These are phyloP conservation scores for Salvelinus namaycush DNA, from an alignment of 2,113 vertebrate genomes.

Conservation along the genomic window DNA sequence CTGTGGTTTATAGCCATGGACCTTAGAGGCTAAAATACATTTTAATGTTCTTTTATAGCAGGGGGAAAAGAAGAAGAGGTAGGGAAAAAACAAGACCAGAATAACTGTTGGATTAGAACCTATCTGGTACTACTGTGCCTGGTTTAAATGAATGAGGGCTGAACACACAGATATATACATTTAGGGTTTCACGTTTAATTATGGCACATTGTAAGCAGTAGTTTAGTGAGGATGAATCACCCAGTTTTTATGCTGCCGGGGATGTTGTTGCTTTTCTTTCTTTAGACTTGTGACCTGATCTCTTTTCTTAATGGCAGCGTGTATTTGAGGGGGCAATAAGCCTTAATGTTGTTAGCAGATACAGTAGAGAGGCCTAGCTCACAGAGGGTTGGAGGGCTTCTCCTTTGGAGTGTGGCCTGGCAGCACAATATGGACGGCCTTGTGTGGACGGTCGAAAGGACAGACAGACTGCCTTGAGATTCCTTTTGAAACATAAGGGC, in stretches of 20 bases:
- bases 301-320: constrained; percentile 81
- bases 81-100: constrained; percentile 40
- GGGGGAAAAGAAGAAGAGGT: constrained; percentile 48
- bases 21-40: constrained; percentile 87
- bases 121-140: constrained; percentile 64
- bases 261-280: constrained; percentile 61
- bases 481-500: constrained; percentile 9
- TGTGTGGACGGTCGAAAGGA: not conserved
- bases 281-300: constrained; percentile 70
- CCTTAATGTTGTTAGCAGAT: constrained; percentile 47
- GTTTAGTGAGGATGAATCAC: constrained; percentile 91
- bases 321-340: constrained; percentile 60
- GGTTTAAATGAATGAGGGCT: constrained; percentile 93
- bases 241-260: constrained; percentile 87
- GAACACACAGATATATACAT: constrained; percentile 90
- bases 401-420: not conserved
- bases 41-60: constrained; percentile 87
- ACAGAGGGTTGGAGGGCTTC: not conserved
- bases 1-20: constrained; percentile 90
- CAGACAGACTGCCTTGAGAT: constrained; percentile 5
- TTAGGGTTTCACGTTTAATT: constrained; percentile 98
- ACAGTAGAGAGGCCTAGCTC: not conserved
- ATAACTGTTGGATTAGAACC: constrained; percentile 16
- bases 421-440: constrained; percentile 11
- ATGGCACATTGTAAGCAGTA: constrained; percentile 79